These are phyloP conservation scores for Typhlomys cinereus DNA, from an alignment of 2,113 vertebrate species.

Conservation along the genomic window DNA sequence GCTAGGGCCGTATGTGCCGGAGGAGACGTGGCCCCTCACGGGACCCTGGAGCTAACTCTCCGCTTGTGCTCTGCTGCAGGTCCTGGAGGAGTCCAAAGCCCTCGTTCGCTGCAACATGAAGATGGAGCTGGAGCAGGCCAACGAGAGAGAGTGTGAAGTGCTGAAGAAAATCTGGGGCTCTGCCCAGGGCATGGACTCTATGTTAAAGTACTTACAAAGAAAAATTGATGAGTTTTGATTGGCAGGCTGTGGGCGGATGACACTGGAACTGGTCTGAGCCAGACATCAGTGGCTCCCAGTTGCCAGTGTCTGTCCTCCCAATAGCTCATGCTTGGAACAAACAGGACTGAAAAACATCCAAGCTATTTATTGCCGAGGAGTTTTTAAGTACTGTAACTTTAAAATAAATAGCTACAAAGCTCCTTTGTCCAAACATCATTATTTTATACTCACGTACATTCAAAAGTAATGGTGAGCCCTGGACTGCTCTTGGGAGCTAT, in stretches of 20 bases:
- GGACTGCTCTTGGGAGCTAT: conserved; percentile 82
- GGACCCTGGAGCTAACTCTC: neutral
- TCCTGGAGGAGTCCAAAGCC: conserved; percentile 97
- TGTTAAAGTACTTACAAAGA: conserved; percentile 95
- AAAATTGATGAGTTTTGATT: conserved; percentile 94
- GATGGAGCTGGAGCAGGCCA: conserved; percentile 93
- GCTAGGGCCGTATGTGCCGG: accelerated
- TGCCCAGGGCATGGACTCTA: conserved; percentile 96
- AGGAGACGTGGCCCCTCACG: neutral
- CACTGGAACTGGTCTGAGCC: conserved; percentile 78
- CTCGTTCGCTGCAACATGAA: conserved; percentile 94
- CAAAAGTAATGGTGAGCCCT: conserved; percentile 79
- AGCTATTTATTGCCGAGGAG: conserved; percentile 80
- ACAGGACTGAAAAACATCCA: conserved; percentile 72
- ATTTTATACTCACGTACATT: conserved; percentile 71
- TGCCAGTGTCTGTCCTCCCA: conserved; percentile 64
- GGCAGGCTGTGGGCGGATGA: conserved; percentile 37
- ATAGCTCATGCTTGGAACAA: conserved; percentile 74
- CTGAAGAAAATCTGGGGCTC: conserved; percentile 98
- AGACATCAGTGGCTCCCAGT: conserved; percentile 68
- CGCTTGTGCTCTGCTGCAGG: conserved; percentile 80
- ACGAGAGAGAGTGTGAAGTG: conserved; percentile 96
- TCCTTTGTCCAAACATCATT: conserved; percentile 80
- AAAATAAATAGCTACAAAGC: conserved; percentile 86
- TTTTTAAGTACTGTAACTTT: conserved; percentile 88